Evolutionary conservation across 2,888 invertebrate species (phyloP).

Genomic region (Megalurothrips usitatus): DNA sequence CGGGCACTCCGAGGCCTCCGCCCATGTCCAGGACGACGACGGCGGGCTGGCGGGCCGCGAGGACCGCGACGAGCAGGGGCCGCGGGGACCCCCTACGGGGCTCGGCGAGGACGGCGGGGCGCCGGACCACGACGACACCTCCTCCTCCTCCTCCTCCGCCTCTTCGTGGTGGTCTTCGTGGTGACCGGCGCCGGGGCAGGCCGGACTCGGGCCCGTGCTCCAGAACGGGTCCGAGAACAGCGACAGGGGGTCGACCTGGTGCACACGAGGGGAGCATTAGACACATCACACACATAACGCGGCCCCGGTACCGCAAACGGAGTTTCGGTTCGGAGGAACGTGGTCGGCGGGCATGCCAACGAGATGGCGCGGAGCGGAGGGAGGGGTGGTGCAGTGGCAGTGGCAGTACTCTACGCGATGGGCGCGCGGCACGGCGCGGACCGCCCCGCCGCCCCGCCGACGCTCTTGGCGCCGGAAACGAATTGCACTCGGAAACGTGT

Average conservation of each 20-base stretch:
- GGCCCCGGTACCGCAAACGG: no score
- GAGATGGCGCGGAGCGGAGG: no score
- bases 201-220: not conserved
- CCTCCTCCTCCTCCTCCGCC: not conserved
- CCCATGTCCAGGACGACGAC: not conserved
- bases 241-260: slow-evolving; percentile 10
- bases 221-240: slow-evolving; percentile 17
- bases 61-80: not conserved
- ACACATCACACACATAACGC: no score
- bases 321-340: no score
- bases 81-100: not conserved
- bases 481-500: no score
- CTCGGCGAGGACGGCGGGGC: not conserved
- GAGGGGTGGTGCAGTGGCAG: no score
- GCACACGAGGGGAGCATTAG: not conserved
- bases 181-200: no score
- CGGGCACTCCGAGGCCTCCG: not conserved
- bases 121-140: not conserved
- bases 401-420: no score
- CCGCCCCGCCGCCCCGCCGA: no score
- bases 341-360: no score
- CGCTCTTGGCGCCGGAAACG: no score
- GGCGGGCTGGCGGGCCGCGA: not conserved
- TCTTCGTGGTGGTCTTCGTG: not conserved
- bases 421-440: not conserved